Evolutionary conservation across 2,113 vertebrate genomes (phyloP).

Genomic region (Cinclus cinclus): DNA sequence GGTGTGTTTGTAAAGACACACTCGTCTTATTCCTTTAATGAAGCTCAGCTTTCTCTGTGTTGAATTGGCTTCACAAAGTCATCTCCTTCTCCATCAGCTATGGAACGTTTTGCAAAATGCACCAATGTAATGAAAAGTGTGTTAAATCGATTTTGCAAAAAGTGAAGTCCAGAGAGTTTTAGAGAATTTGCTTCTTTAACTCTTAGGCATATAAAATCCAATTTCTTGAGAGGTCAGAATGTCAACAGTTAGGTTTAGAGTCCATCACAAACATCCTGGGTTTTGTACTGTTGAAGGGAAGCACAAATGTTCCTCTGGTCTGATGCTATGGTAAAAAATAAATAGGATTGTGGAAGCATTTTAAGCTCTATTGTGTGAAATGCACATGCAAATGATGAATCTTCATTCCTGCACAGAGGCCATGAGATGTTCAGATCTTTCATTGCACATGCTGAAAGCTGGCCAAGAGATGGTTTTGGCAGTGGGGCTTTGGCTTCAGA

Average conservation of each 20-base stretch:
- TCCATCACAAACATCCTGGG: fast-evolving
- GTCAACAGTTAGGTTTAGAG: neutral
- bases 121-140: no score
- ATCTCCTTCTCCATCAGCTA: neutral
- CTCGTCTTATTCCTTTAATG: no score
- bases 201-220: neutral
- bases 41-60: neutral
- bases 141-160: neutral
- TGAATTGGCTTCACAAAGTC: fast-evolving
- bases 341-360: neutral
- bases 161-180: neutral
- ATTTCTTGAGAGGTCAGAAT: neutral
- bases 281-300: neutral
- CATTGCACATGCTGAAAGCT: neutral
- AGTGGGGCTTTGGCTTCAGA: neutral
- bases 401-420: neutral
- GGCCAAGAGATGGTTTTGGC: neutral
- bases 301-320: neutral
- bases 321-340: neutral
- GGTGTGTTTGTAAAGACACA: neutral
- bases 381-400: fast-evolving
- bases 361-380: neutral
- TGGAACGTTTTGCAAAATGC: neutral
- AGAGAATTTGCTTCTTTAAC: neutral
- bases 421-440: neutral